phyloP scores from a whole-genome alignment of 2,888 invertebrate species.

The Girardia tigrina region DNA sequence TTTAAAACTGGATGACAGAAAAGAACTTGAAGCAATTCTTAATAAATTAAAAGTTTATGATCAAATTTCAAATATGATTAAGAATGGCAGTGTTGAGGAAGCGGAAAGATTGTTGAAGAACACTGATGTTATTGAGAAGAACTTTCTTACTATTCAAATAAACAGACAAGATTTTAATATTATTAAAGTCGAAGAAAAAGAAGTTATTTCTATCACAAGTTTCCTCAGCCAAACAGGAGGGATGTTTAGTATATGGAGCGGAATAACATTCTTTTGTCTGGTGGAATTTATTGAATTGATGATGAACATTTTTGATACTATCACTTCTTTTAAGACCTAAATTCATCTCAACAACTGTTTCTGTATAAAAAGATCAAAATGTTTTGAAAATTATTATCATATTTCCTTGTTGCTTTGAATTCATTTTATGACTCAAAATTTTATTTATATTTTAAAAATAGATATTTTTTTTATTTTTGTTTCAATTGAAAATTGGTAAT shows the following conservation, averaged over 20 bases:
- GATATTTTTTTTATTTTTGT: no score
- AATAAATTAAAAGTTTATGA: background rate
- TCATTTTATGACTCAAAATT: no score
- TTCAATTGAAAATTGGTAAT: no score
- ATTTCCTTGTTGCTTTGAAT: no score
- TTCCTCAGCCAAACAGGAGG: conserved; percentile 30
- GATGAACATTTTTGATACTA: background rate
- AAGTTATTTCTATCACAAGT: conserved; percentile 28
- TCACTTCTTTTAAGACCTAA: background rate
- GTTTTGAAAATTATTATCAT: no score
- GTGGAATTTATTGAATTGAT: conserved; percentile 28
- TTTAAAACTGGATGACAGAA: background rate
- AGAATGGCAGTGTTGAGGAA: background rate
- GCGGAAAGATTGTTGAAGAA: conserved; percentile 18
- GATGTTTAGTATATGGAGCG: conserved; percentile 29
- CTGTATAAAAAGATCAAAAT: no score
- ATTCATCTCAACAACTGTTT: no score
- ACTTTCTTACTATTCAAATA: conserved; percentile 3
- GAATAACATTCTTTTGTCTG: conserved; percentile 25
- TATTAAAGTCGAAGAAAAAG: conserved; percentile 29
- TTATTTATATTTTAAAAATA: no score
- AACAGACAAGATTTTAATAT: conserved; percentile 28
- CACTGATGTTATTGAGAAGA: conserved; percentile 29
- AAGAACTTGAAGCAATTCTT: background rate
- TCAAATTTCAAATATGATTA: background rate